A percentile compares a stretch with the other conserved stretches of the same genome.
These are phyloP conservation scores for Drepanosiphum platanoidis DNA, from an alignment of 2,888 invertebrate genomes.

Conservation along the genomic window DNA sequence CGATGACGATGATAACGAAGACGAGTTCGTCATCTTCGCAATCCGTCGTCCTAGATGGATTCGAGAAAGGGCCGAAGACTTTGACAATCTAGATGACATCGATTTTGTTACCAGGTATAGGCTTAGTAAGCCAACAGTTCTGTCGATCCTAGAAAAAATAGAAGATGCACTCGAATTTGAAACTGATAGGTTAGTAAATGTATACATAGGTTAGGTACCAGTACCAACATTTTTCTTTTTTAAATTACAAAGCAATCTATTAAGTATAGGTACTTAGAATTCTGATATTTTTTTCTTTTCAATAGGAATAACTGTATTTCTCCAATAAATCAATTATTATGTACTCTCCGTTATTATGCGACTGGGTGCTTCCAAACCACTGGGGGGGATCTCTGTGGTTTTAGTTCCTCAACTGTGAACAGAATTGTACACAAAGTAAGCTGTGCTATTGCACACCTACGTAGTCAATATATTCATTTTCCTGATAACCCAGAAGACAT, in stretches of 20 bases:
- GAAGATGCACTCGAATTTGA: constrained; percentile 9
- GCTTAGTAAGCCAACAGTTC: constrained; percentile 12
- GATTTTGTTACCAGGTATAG: constrained; percentile 26
- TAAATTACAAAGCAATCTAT: no score
- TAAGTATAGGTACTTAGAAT: constrained; percentile 8
- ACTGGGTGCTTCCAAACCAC: constrained; percentile 48
- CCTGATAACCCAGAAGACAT: constrained; percentile 63
- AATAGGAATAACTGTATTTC: constrained; percentile 38
- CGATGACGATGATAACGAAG: constrained; percentile 6
- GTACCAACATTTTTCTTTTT: no score
- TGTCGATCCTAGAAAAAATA: constrained; percentile 25
- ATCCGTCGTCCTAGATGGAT: constrained; percentile 25
- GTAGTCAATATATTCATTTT: constrained; percentile 49
- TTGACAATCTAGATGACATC: constrained; percentile 23
- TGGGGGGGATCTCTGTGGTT: constrained; percentile 63
- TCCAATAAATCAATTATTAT: constrained; percentile 50
- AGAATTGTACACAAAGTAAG: constrained; percentile 64
- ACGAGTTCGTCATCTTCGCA: constrained; percentile 18
- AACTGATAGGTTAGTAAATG: constrained; percentile 30
- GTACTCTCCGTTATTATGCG: constrained; percentile 31
- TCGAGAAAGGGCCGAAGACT: constrained; percentile 24
- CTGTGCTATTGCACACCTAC: constrained; percentile 63
- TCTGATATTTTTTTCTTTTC: constrained; percentile 30
- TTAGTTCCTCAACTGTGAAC: constrained; percentile 64
- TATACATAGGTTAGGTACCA: no score